Evolutionary conservation across 2,888 invertebrate species (phyloP).

Genomic region (Netelia virgata): DNA sequence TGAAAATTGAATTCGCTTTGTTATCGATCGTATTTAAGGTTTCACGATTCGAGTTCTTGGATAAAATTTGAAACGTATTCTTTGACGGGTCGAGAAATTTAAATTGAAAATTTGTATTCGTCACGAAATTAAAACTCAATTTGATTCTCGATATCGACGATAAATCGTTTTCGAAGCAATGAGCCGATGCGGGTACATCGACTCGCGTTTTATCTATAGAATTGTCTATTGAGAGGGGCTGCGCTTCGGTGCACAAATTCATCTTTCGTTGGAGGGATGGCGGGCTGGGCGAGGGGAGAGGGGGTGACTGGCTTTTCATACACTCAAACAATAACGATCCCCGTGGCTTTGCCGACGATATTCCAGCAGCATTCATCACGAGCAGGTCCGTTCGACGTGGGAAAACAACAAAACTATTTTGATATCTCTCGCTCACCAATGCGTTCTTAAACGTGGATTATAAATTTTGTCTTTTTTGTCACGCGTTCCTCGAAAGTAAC

Average conservation of each 20-base stretch:
- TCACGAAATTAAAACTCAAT: too few species aligned
- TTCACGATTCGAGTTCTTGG: too few species aligned
- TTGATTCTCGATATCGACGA: too few species aligned
- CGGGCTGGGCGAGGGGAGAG: too few species aligned
- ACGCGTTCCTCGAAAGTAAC: not conserved
- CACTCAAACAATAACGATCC: not conserved
- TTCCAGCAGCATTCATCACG: not conserved
- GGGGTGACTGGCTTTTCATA: not conserved
- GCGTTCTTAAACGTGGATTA: not conserved
- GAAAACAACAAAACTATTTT: constrained; percentile 4
- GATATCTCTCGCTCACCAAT: not conserved
- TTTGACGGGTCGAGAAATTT: too few species aligned
- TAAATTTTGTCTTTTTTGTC: constrained; percentile 8
- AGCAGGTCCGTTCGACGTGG: not conserved
- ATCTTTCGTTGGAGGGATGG: not conserved
- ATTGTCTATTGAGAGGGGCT: not conserved
- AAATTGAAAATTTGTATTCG: too few species aligned
- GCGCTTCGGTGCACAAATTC: not conserved
- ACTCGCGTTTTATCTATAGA: not conserved
- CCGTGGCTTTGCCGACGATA: not conserved
- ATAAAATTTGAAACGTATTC: too few species aligned
- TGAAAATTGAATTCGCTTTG: too few species aligned
- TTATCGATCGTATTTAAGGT: too few species aligned
- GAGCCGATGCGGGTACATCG: not conserved
- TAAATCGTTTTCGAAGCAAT: too few species aligned